Conservation (phyloP, 2,113 vertebrate species). For the Pelmatolapia mariae region DNA sequence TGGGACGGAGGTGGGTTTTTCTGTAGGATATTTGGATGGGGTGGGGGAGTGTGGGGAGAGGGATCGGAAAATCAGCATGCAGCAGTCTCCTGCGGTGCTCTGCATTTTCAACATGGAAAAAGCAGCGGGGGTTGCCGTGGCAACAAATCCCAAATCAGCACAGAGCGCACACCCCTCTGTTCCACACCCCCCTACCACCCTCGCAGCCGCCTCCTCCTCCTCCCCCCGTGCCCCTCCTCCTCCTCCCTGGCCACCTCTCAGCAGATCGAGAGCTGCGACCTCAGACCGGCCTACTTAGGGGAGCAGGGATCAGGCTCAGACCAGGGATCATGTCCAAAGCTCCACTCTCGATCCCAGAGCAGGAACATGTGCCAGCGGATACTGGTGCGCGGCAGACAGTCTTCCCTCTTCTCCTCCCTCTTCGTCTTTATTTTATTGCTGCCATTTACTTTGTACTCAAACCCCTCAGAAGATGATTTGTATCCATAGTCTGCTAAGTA, state of each 20-base stretch:
- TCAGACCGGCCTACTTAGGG: conserved; percentile 38
- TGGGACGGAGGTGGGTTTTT: background rate
- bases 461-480: background rate
- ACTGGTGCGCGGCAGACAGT: background rate
- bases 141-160: conserved; percentile 48
- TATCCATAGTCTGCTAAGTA: background rate
- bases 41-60: background rate
- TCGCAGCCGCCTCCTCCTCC: background rate
- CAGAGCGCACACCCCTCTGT: background rate
- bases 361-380: conserved; percentile 15
- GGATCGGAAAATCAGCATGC: conserved; percentile 39
- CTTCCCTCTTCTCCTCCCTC: background rate
- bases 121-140: conserved; percentile 37
- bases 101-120: conserved; percentile 50
- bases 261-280: conserved; percentile 34
- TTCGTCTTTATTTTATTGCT: background rate
- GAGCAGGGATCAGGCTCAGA: conserved; percentile 26
- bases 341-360: conserved; percentile 16
- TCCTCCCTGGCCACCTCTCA: background rate
- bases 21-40: background rate
- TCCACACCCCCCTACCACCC: background rate
- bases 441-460: background rate
- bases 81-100: conserved; percentile 11
- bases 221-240: background rate
- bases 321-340: conserved; percentile 46